phyloP scores from a whole-genome alignment of 2,113 vertebrate genomes.

The Scolopax mira region DNA sequence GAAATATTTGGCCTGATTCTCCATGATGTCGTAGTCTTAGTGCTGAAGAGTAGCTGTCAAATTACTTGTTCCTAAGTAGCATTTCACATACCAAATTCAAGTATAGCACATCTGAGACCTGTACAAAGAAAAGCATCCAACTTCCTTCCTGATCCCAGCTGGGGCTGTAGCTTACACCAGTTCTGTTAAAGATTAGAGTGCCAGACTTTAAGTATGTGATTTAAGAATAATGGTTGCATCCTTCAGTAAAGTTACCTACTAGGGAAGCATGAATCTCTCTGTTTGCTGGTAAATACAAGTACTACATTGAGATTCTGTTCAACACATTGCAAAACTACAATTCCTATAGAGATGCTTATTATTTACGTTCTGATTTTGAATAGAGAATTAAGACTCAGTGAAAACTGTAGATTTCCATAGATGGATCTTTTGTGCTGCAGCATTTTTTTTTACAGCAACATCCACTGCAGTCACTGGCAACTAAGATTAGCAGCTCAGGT shows the following conservation, averaged over 20 bases:
- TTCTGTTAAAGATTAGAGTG: not conserved
- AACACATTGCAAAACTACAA: not conserved
- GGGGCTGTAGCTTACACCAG: not conserved
- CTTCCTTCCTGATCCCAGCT: not conserved
- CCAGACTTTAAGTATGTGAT: not conserved
- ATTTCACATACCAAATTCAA: not conserved
- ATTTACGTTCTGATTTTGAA: not conserved
- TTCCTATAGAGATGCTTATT: not conserved
- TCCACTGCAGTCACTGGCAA: constrained; percentile 34
- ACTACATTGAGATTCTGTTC: not conserved
- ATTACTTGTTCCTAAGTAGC: not conserved
- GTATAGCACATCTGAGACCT: not conserved
- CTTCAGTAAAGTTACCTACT: not conserved
- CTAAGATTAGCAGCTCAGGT: constrained; percentile 51
- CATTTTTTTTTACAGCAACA: not conserved
- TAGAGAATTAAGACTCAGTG: not conserved
- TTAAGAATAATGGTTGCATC: not conserved
- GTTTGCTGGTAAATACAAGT: not conserved
- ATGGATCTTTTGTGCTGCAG: not conserved
- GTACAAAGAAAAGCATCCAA: not conserved
- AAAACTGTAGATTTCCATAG: not conserved
- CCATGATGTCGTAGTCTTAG: not conserved
- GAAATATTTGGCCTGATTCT: not conserved
- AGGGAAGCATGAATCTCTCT: not conserved
- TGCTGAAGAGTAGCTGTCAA: not conserved